A percentile compares a stretch with the other conserved stretches of the same genome.
Evolutionary conservation across 2,797 vertebrate species (phyloP).

Genomic region (Sitta carolinensis): DNA sequence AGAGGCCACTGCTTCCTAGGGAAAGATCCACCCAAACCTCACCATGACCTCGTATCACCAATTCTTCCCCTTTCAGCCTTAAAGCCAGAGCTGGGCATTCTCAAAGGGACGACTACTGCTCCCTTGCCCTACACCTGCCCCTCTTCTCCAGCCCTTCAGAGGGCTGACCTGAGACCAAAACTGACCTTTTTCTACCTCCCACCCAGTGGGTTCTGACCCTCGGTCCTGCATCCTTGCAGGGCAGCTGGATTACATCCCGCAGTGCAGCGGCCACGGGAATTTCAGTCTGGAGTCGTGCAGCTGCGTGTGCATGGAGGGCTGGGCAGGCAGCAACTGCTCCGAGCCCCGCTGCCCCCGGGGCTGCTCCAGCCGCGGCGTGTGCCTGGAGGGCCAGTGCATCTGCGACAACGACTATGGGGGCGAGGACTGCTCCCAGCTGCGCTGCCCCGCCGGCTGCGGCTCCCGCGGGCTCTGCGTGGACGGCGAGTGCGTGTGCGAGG

Average conservation of each 20-base stretch:
- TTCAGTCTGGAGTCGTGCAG: constrained; percentile 93
- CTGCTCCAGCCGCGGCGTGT: constrained; percentile 91
- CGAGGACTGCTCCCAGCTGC: constrained; percentile 91
- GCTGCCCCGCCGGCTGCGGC: constrained; percentile 90
- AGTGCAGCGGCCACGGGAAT: constrained; percentile 94
- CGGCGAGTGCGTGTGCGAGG: constrained; percentile 93
- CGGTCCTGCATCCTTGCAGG: constrained; percentile 74
- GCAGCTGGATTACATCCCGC: constrained; percentile 87
- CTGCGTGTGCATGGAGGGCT: constrained; percentile 92
- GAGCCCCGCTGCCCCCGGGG: constrained; percentile 88
- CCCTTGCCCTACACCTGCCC: background rate
- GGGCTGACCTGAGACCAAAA: background rate
- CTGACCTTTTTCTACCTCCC: background rate
- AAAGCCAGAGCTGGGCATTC: background rate
- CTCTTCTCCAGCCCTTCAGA: background rate
- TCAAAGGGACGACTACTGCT: background rate
- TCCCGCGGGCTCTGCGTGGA: constrained; percentile 91
- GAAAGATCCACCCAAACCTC: background rate
- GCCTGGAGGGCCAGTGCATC: constrained; percentile 91
- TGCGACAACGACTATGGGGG: constrained; percentile 92
- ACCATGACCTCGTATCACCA: background rate
- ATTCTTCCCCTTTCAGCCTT: background rate
- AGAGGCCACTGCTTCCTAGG: background rate
- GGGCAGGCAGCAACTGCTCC: constrained; percentile 95
- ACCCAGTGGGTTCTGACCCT: background rate